These are phyloP conservation scores for Acomys russatus DNA, from an alignment of 2,797 vertebrate genomes.

Conservation along the genomic window DNA sequence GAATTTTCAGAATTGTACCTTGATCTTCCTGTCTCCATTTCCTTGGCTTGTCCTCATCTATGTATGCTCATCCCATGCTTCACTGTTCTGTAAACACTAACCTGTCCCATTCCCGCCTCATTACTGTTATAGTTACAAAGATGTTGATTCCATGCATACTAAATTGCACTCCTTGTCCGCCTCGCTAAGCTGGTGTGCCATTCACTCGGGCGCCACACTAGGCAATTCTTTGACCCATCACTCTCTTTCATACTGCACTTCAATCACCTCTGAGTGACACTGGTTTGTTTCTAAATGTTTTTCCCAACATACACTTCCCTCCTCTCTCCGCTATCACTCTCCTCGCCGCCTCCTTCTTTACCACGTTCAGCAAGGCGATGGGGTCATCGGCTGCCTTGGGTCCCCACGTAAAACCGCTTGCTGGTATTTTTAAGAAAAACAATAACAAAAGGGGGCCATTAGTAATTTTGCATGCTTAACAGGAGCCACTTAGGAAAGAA, in stretches of 20 bases:
- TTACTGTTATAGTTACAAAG: not conserved
- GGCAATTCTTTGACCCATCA: not conserved
- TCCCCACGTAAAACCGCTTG: not conserved
- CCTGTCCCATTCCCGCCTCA: not conserved
- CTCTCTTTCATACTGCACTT: not conserved
- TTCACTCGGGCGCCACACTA: not conserved
- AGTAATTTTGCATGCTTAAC: not conserved
- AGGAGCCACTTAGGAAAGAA: not conserved
- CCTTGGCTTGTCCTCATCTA: not conserved
- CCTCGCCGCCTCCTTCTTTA: not conserved
- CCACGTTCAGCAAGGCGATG: not conserved
- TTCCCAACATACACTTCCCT: not conserved
- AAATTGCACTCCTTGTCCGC: not conserved
- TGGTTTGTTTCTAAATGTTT: conserved; percentile 18
- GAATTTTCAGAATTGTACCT: not conserved
- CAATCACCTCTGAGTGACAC: not conserved
- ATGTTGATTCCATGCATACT: not conserved
- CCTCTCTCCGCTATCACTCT: not conserved
- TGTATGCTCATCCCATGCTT: not conserved
- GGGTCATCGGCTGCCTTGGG: not conserved
- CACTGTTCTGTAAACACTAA: not conserved
- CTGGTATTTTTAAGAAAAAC: not conserved
- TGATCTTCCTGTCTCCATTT: not conserved
- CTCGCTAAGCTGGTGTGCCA: not conserved
- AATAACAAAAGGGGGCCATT: not conserved